These are phyloP conservation scores for Tupiocoris notatus DNA, from an alignment of 2,888 invertebrate species.

Conservation along the genomic window DNA sequence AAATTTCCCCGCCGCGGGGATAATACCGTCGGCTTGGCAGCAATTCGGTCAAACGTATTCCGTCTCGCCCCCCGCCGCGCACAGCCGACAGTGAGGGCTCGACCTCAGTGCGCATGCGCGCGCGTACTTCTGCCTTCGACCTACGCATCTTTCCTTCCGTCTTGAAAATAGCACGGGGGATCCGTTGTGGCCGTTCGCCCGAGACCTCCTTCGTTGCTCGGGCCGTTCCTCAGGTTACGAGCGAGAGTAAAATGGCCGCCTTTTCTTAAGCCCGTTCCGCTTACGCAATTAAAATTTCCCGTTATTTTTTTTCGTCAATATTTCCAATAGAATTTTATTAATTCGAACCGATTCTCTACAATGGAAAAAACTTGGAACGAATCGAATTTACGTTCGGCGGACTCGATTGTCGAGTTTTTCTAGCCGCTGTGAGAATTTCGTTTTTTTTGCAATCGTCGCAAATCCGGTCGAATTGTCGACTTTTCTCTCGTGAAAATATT, in stretches of 20 bases:
- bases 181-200: conserved; percentile 20
- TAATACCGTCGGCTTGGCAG: no score
- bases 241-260: conserved; percentile 40
- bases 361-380: no score
- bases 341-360: no score
- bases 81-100: neutral
- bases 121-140: neutral
- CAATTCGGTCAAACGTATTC: no score
- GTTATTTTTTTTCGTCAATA: conserved; percentile 1
- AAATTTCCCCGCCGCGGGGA: neutral
- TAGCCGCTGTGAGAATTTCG: no score
- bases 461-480: neutral
- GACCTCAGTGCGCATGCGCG: conserved; percentile 27
- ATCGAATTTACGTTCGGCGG: conserved; percentile 22
- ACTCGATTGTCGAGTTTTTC: no score
- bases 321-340: no score
- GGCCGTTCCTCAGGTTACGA: conserved; percentile 23
- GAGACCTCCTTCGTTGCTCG: neutral
- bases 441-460: neutral
- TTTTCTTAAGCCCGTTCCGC: conserved; percentile 25
- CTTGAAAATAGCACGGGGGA: conserved; percentile 32
- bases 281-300: conserved; percentile 21
- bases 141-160: conserved; percentile 1
- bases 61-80: neutral
- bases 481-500: conserved; percentile 1